Evolutionary conservation across 2,888 invertebrate species (phyloP), one percentile per base, ranked within the genome.

Genomic region (Drosophila robusta): DNA sequence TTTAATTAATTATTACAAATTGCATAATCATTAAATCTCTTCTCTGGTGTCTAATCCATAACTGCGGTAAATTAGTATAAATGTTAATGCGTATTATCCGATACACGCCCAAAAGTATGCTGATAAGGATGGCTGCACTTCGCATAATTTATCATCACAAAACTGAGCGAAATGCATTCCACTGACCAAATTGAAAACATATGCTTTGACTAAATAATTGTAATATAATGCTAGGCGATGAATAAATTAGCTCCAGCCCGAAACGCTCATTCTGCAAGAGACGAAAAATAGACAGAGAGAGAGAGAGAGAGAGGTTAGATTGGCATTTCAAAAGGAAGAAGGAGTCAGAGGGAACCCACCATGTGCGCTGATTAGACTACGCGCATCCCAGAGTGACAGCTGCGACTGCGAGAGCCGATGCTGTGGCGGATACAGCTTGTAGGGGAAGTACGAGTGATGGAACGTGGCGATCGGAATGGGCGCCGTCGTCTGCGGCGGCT

Each of bases 321-420:
- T 41, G 7, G 12, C 0, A 16, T 9, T 7, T n/a, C 0, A 0
- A 16, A 1, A 12, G 5, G 0, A 4, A 9, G 8, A 29, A 9
- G 29, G 29, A 9, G 8, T 34, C 39, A 29, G 16, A 7, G 0
- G 8, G 0, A 44, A 64, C 70, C 51, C 66, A 91, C 91, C 92
- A 77, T 91, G 88, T 75, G 92, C 91, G 71, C 91, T 92, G 75
- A 92, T 91, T 69, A 92, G 86, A 80, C 92, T 92, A 52, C 92
- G 90, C 16, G 92, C 83, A 85, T 92, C 92, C 92, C 91, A 92
- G 55, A 92, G 87, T 44, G 92, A 91, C 45, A 92, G 70, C 61
- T 92, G 92, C 46, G 92, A 92, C 73, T 92, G 92, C 39, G 92
- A 92, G 49, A 92, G 80, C 49, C 92, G 91, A 81, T 92, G 92